Percentiles rank a stretch among this genome's conserved stretches.
These are phyloP conservation scores for Triops longicaudatus DNA, from an alignment of 1,140 invertebrate species.

Conservation along the genomic window DNA sequence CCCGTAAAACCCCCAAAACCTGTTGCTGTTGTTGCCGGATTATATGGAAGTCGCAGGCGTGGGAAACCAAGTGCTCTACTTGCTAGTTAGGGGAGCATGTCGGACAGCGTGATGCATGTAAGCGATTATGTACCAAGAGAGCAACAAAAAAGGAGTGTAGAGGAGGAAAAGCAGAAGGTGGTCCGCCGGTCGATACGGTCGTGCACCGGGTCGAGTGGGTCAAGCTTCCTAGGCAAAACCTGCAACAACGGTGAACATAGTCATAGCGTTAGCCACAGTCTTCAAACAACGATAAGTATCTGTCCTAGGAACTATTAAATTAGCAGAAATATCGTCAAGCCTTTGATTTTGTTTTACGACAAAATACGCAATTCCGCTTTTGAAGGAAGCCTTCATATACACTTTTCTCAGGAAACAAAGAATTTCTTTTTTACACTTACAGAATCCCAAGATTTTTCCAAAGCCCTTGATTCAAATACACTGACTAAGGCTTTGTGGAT, in stretches of 20 bases:
- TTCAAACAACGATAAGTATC: too few relatives aligned
- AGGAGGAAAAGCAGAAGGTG: neutral
- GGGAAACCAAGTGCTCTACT: constrained; percentile 1
- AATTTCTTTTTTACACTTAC: too few relatives aligned
- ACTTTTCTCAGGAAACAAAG: too few relatives aligned
- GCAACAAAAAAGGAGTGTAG: neutral
- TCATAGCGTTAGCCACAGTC: too few relatives aligned
- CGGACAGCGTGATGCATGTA: constrained; percentile 14
- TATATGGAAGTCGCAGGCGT: constrained; percentile 1
- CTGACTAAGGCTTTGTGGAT: too few relatives aligned
- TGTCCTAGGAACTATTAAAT: too few relatives aligned
- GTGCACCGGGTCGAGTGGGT: neutral
- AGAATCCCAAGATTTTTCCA: too few relatives aligned
- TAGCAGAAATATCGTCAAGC: too few relatives aligned
- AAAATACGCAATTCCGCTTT: too few relatives aligned
- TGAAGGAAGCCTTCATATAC: too few relatives aligned
- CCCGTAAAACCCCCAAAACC: neutral
- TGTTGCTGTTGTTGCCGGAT: neutral
- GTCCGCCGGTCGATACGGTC: neutral
- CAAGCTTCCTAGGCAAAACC: neutral
- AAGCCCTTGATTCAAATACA: too few relatives aligned
- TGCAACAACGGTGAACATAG: neutral
- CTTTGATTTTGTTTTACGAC: too few relatives aligned
- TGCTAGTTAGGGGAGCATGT: constrained; percentile 4
- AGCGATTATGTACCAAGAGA: neutral